These are phyloP conservation scores for Bungarus multicinctus DNA, from an alignment of 2,113 vertebrate genomes.

Conservation along the genomic window DNA sequence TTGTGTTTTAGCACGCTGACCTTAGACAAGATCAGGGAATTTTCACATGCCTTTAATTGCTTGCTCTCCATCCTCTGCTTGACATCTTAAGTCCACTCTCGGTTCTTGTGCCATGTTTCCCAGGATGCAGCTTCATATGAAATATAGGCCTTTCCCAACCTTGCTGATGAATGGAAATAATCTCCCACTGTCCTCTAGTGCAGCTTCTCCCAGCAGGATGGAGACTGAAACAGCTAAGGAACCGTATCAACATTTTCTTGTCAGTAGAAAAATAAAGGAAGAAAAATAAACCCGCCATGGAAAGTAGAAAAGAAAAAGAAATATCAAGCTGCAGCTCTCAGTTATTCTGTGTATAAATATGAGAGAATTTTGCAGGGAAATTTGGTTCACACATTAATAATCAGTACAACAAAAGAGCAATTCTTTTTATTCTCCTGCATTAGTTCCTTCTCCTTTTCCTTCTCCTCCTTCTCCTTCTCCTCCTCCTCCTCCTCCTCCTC, in stretches of 20 bases:
- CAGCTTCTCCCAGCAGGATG: constrained; percentile 45
- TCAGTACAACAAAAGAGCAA: not conserved
- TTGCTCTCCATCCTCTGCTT: not conserved
- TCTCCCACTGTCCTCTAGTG: constrained; percentile 55
- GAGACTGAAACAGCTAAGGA: constrained; percentile 33
- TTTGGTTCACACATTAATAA: not conserved
- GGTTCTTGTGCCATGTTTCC: constrained; percentile 41
- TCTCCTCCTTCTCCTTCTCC: too few relatives aligned
- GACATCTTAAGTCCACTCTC: constrained; percentile 27
- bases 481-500: too few relatives aligned
- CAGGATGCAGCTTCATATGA: constrained; percentile 50
- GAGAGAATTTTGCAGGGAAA: not conserved
- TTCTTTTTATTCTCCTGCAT: not conserved
- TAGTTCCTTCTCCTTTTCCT: too few relatives aligned
- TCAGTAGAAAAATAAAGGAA: constrained; percentile 5
- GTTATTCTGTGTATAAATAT: not conserved
- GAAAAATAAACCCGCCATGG: not conserved
- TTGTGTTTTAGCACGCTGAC: not conserved
- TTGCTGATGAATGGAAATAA: constrained; percentile 64
- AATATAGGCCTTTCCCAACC: constrained; percentile 53
- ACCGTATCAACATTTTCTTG: constrained; percentile 11
- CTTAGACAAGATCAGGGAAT: constrained; percentile 1
- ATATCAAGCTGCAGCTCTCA: not conserved
- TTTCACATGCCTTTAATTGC: constrained; percentile 11
- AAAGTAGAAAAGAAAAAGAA: constrained; percentile 10